Percentiles rank a stretch among this genome's conserved stretches.
Conservation (phyloP, 2,888 invertebrate species). For the Noctua pronuba region DNA sequence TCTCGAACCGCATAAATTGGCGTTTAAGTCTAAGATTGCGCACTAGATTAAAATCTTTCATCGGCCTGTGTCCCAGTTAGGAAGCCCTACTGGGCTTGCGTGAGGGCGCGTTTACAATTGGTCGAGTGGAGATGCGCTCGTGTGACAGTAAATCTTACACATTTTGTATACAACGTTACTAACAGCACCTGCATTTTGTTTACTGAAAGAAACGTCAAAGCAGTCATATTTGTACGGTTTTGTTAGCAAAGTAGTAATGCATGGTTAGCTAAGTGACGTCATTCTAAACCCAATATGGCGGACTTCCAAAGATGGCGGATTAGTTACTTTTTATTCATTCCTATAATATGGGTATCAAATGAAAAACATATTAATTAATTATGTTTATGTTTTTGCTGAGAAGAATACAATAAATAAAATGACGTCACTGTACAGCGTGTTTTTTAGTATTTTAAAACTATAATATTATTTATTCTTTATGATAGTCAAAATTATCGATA, state of each 20-base stretch:
- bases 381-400: too few species aligned
- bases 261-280: too few species aligned
- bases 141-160: neutral
- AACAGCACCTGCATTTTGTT: neutral
- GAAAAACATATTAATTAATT: too few species aligned
- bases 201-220: neutral
- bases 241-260: too few species aligned
- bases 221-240: neutral
- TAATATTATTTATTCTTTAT: neutral
- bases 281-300: too few species aligned
- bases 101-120: slow-evolving; percentile 42
- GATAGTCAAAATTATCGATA: neutral
- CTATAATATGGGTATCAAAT: too few species aligned
- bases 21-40: slow-evolving; percentile 61
- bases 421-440: too few species aligned
- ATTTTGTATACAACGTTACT: neutral
- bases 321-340: too few species aligned
- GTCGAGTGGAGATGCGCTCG: slow-evolving; percentile 14
- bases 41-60: slow-evolving; percentile 65
- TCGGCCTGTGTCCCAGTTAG: slow-evolving; percentile 57
- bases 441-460: too few species aligned
- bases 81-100: slow-evolving; percentile 45
- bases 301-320: too few species aligned
- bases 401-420: too few species aligned
- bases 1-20: slow-evolving; percentile 63